Conservation (phyloP, 2,113 vertebrate genomes). For the Leucosticte australis region DNA sequence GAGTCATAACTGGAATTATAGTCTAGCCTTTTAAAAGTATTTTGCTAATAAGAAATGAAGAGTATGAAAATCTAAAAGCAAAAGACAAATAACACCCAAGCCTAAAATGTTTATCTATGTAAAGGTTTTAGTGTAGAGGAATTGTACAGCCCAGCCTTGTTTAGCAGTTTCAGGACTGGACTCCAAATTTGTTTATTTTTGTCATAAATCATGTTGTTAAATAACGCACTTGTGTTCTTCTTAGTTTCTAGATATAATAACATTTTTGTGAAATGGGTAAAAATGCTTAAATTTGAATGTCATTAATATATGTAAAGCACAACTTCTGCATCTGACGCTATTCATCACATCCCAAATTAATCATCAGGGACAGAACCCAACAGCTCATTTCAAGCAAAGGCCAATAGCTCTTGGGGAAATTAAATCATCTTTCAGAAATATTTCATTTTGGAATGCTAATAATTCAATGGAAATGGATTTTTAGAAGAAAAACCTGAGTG, state of each 20-base stretch:
- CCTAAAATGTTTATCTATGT: not conserved
- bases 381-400: conserved; percentile 57
- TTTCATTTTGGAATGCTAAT: conserved; percentile 71
- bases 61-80: not conserved
- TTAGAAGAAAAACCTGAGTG: conserved; percentile 46
- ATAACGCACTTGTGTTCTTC: not conserved
- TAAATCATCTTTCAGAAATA: conserved; percentile 73
- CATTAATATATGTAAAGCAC: conserved; percentile 55
- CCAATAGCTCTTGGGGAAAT: conserved; percentile 68
- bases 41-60: not conserved
- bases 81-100: not conserved
- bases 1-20: not conserved
- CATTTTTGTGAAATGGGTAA: conserved; percentile 12
- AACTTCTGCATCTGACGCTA: conserved; percentile 50
- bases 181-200: conserved; percentile 9
- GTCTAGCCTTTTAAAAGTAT: not conserved
- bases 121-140: not conserved
- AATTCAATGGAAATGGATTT: conserved; percentile 72
- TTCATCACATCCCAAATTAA: conserved; percentile 71
- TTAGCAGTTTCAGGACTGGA: not conserved
- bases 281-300: conserved; percentile 21
- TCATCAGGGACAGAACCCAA: conserved; percentile 61
- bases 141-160: not conserved
- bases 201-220: conserved; percentile 3
- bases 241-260: not conserved